Conservation (phyloP, 2,797 vertebrate genomes). For the Micromesistius poutassou region DNA sequence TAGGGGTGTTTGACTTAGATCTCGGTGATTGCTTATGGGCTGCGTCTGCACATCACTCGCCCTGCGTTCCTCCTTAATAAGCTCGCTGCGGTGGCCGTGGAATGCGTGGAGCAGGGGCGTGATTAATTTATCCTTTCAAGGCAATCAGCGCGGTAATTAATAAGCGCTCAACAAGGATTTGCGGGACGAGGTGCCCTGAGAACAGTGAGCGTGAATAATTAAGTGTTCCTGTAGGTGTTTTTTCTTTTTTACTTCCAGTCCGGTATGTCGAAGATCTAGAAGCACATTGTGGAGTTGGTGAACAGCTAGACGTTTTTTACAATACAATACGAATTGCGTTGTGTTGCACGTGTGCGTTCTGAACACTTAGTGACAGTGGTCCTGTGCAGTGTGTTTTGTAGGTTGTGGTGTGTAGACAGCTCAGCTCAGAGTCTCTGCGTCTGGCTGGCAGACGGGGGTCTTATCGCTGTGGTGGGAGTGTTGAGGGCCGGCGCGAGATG, state of each 20-base stretch:
- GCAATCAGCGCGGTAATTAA: slow-evolving; percentile 25
- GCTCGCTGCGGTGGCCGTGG: slow-evolving; percentile 39
- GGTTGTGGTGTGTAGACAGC: slow-evolving; percentile 29
- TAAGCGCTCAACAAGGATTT: not conserved
- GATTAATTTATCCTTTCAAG: slow-evolving; percentile 14
- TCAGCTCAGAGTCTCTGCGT: slow-evolving; percentile 22
- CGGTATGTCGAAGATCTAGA: too few relatives aligned
- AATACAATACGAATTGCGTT: not conserved
- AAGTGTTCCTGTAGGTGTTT: not conserved
- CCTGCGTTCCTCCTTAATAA: slow-evolving; percentile 30
- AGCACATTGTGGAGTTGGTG: not conserved
- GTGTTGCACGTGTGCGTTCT: not conserved
- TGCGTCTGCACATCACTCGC: slow-evolving; percentile 40
- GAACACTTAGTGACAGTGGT: not conserved
- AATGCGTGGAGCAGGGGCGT: slow-evolving; percentile 16
- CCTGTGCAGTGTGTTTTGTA: not conserved
- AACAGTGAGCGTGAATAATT: not conserved
- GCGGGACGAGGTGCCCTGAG: not conserved
- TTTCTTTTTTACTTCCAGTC: not conserved
- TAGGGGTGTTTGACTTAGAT: slow-evolving; percentile 78
- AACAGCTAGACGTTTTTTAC: not conserved
- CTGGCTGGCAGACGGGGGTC: slow-evolving; percentile 16
- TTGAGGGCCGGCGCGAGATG: slow-evolving; percentile 46
- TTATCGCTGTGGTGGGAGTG: slow-evolving; percentile 57
- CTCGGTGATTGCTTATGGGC: slow-evolving; percentile 56